Evolutionary conservation across 1,140 invertebrate genomes (phyloP).

Genomic region (Lucilia cuprina): DNA sequence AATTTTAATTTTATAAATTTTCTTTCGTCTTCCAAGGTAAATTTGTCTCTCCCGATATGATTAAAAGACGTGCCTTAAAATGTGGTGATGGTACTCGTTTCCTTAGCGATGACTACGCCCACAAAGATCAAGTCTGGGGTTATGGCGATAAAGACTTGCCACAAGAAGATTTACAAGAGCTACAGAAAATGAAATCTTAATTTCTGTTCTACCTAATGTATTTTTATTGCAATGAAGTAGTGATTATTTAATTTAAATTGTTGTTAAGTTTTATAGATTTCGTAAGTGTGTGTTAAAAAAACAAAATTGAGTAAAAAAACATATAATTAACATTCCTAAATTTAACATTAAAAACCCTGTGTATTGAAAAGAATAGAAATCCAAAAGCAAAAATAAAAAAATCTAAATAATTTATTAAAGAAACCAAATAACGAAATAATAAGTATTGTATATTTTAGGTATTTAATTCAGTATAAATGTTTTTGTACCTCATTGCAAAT

Average conservation of each 20-base stretch:
- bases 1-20: constrained; percentile 33
- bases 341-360: background rate
- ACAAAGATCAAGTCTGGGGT: constrained; percentile 65
- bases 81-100: constrained; percentile 71
- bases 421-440: no score
- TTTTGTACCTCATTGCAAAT: background rate
- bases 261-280: background rate
- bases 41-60: constrained; percentile 70
- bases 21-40: constrained; percentile 63
- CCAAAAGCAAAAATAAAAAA: background rate
- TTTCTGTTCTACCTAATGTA: background rate
- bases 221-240: no score
- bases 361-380: background rate
- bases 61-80: constrained; percentile 68
- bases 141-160: constrained; percentile 68
- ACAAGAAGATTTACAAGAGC: constrained; percentile 64
- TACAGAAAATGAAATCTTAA: constrained; percentile 61
- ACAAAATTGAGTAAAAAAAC: background rate
- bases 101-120: constrained; percentile 53
- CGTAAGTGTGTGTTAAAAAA: background rate
- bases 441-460: no score
- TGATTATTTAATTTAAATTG: constrained; percentile 10
- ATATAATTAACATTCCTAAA: background rate
- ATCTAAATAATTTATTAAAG: no score
- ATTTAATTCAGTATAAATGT: background rate